These are phyloP conservation scores for Cosmopolites sordidus DNA, from an alignment of 2,888 invertebrate species.

Conservation along the genomic window DNA sequence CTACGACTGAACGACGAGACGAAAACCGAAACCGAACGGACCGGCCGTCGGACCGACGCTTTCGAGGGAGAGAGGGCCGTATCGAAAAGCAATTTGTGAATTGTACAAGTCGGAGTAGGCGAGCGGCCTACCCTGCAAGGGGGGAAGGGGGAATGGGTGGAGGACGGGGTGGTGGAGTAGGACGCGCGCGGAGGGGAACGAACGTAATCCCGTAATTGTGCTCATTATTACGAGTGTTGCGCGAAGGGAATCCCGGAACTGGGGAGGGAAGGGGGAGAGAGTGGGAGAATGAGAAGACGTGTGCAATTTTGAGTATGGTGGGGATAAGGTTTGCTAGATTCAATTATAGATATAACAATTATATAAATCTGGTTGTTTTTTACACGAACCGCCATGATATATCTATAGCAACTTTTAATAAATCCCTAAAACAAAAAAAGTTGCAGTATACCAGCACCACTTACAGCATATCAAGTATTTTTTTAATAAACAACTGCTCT, in stretches of 20 bases:
- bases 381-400: too few relatives aligned
- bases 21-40: conserved; percentile 1
- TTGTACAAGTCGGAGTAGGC: conserved; percentile 43
- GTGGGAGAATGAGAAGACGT: background rate
- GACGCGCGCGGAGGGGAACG: background rate
- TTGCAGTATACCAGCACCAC: too few relatives aligned
- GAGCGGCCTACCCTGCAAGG: conserved; percentile 21
- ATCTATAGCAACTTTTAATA: too few relatives aligned
- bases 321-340: too few relatives aligned
- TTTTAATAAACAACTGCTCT: too few relatives aligned
- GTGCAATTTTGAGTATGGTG: too few relatives aligned
- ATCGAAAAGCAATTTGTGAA: conserved; percentile 49
- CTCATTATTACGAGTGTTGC: conserved; percentile 19
- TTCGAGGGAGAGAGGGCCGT: conserved; percentile 26
- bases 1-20: conserved; percentile 17
- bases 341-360: too few relatives aligned
- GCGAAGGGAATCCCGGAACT: background rate
- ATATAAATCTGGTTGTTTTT: too few relatives aligned
- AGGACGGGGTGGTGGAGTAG: conserved; percentile 17
- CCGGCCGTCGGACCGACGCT: conserved; percentile 2
- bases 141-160: conserved; percentile 15
- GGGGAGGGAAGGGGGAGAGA: background rate
- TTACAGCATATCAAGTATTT: too few relatives aligned
- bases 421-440: too few relatives aligned
- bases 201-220: conserved; percentile 18